phyloP scores from a whole-genome alignment of 1,140 invertebrate species.

The Diprion similis region DNA sequence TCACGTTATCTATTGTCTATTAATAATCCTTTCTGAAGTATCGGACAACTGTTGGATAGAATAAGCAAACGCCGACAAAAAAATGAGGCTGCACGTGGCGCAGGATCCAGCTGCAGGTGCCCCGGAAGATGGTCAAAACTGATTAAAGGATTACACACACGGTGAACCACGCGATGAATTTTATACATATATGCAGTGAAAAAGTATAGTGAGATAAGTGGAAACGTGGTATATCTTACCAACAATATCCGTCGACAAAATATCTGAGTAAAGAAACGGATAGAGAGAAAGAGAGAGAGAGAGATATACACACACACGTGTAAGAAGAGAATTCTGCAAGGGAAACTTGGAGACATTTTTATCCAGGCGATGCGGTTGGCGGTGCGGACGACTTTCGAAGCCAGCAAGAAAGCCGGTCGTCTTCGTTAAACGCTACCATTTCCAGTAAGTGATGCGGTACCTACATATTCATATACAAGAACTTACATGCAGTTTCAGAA shows the following conservation, averaged over 20 bases:
- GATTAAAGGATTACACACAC: neutral
- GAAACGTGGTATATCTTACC: no score
- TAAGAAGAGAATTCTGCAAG: neutral
- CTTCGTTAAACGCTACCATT: conserved; percentile 3
- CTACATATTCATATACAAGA: neutral
- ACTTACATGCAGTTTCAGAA: neutral
- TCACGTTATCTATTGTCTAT: neutral
- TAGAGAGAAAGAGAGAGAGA: no score
- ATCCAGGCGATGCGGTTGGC: neutral
- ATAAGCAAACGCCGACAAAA: neutral
- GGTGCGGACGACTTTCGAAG: neutral
- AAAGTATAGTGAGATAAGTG: no score
- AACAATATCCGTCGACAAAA: no score
- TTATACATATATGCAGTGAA: no score
- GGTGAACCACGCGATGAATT: no score
- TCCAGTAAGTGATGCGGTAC: neutral
- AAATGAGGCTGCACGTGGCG: neutral
- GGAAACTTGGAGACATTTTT: neutral
- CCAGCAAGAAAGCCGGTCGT: conserved; percentile 6
- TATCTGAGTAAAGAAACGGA: no score
- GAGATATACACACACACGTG: no score
- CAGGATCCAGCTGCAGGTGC: neutral
- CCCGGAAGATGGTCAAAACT: neutral
- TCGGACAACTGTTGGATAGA: neutral
- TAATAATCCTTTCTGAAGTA: neutral